Evolutionary conservation across 2,113 vertebrate genomes (phyloP).

Genomic region (Pelvicachromis taeniatus): DNA sequence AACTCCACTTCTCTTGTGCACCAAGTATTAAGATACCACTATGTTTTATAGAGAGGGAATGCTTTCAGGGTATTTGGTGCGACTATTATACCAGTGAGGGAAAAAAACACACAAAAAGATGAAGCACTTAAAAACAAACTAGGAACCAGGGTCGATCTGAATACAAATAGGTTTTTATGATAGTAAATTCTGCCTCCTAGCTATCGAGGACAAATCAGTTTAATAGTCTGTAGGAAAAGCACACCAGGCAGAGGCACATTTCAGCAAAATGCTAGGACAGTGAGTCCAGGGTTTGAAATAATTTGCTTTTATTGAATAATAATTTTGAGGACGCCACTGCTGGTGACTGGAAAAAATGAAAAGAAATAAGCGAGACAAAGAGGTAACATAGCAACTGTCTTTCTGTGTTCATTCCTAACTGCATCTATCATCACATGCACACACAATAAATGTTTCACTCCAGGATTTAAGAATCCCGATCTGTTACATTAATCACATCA

Average conservation of each 20-base stretch:
- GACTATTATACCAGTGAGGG: not conserved
- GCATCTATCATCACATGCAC: not conserved
- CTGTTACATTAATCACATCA: slow-evolving; percentile 14
- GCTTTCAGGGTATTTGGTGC: slow-evolving; percentile 4
- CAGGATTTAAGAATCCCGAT: not conserved
- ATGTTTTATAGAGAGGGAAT: not conserved
- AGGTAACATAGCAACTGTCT: not conserved
- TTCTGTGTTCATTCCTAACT: not conserved
- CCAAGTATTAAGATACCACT: not conserved
- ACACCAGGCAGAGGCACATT: not conserved
- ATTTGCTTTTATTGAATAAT: not conserved
- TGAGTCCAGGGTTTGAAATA: not conserved
- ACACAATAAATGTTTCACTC: not conserved
- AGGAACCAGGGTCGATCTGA: not conserved
- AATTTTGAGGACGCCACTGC: not conserved
- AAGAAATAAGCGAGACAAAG: not conserved
- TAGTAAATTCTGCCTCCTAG: not conserved
- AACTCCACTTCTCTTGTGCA: not conserved
- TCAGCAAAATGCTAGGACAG: not conserved
- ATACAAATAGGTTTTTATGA: not conserved
- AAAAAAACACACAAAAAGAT: not conserved
- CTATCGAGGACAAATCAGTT: not conserved
- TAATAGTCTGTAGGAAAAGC: not conserved
- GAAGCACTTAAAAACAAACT: not conserved
- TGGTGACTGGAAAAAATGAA: not conserved